phyloP scores from a whole-genome alignment of 2,113 vertebrate species.

The Dasyprocta punctata region DNA sequence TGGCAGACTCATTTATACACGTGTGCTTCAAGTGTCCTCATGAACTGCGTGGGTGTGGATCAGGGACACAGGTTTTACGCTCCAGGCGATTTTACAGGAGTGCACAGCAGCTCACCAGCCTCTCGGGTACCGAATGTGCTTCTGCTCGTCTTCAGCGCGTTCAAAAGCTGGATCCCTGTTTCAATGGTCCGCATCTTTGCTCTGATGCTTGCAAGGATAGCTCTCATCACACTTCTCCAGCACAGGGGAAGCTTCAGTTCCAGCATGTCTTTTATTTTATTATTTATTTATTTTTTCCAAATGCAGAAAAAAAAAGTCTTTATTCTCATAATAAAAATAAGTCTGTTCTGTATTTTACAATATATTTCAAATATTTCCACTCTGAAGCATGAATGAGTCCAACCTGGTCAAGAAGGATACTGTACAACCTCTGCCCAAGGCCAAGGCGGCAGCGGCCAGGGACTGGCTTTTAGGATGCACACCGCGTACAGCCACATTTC shows the following conservation, averaged over 20 bases:
- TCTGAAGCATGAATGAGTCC: conserved; percentile 96
- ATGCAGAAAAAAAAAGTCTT: conserved; percentile 91
- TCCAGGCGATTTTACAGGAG: conserved; percentile 56
- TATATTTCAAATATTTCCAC: conserved; percentile 99
- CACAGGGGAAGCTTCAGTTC: conserved; percentile 84
- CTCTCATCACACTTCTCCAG: conserved; percentile 83
- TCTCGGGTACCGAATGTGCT: conserved; percentile 59
- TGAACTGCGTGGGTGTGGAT: conserved; percentile 57
- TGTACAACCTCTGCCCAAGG: conserved; percentile 81
- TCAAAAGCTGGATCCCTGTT: conserved; percentile 74
- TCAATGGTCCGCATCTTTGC: conserved; percentile 70
- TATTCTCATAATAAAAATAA: conserved; percentile 99
- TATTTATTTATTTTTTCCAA: conserved; percentile 78
- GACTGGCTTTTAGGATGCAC: conserved; percentile 89
- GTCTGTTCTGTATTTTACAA: conserved; percentile 99
- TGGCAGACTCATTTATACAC: conserved; percentile 68
- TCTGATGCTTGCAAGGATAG: conserved; percentile 70
- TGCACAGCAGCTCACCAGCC: conserved; percentile 60
- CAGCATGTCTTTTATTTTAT: conserved; percentile 82
- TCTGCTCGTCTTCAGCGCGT: conserved; percentile 79
- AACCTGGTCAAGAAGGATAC: conserved; percentile 87
- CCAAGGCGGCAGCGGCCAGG: conserved; percentile 76
- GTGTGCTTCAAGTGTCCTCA: conserved; percentile 66
- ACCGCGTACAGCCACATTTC: conserved; percentile 96
- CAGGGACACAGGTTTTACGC: neutral